Conservation (phyloP, 35 echinoderm and acorn worm genomes). For the Hemicentrotus pulcherrimus region DNA sequence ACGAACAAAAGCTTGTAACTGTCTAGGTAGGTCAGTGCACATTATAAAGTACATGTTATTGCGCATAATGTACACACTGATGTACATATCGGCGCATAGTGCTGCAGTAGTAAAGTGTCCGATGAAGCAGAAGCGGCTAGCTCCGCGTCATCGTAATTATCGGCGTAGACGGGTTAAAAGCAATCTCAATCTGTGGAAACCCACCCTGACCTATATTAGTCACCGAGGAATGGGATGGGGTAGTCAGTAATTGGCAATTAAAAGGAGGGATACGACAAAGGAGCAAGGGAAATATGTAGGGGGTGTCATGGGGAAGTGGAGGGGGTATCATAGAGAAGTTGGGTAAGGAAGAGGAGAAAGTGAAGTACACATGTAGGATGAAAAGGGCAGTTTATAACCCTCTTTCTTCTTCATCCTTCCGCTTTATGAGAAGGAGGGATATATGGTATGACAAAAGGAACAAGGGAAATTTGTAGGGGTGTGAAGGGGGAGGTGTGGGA, state of each 20-base stretch:
- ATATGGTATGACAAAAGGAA: not conserved
- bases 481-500: not conserved
- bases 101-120: not conserved
- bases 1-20: not conserved
- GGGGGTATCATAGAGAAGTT: not conserved
- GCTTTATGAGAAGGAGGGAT: too few relatives aligned
- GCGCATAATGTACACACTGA: not conserved
- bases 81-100: not conserved
- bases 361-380: too few relatives aligned
- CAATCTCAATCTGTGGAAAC: not conserved
- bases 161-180: not conserved
- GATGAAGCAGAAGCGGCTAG: not conserved
- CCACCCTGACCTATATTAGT: slow-evolving; percentile 6
- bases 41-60: not conserved
- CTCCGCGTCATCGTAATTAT: not conserved
- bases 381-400: too few relatives aligned
- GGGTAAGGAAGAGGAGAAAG: too few relatives aligned
- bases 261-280: not conserved
- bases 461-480: not conserved
- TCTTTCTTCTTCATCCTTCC: too few relatives aligned
- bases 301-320: not conserved
- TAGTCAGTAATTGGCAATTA: slow-evolving; percentile 12
- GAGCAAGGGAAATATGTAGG: not conserved
- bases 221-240: not conserved
- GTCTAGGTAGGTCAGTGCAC: not conserved